Evolutionary conservation across 2,797 vertebrate genomes (phyloP).

Genomic region (Halcyon badia): DNA sequence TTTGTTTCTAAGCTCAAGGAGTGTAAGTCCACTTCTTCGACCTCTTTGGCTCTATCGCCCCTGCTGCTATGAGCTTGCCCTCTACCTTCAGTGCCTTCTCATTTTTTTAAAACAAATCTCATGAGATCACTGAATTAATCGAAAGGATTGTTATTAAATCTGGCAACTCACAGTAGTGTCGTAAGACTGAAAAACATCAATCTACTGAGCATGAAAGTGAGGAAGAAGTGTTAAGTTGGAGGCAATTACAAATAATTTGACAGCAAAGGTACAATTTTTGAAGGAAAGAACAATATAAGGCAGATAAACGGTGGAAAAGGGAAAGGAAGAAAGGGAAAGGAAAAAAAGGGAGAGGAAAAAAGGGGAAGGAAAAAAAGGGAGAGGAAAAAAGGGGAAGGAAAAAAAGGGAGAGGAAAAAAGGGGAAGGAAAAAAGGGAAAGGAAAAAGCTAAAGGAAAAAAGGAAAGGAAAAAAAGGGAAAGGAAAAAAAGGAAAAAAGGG

Average conservation of each 20-base stretch:
- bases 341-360: background rate
- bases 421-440: too few relatives aligned
- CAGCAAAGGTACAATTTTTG: background rate
- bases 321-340: background rate
- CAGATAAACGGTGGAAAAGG: background rate
- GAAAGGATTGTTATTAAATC: conserved; percentile 31
- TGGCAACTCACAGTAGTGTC: background rate
- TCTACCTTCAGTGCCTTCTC: background rate
- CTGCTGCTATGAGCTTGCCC: background rate
- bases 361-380: background rate
- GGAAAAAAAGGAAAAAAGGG: too few relatives aligned
- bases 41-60: background rate
- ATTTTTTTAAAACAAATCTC: background rate
- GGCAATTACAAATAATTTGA: conserved; percentile 30
- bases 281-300: background rate
- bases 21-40: background rate
- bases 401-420: too few relatives aligned
- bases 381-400: too few relatives aligned
- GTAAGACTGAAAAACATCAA: background rate
- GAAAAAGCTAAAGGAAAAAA: background rate
- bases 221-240: background rate
- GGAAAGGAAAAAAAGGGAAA: background rate
- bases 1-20: background rate
- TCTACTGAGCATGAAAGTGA: background rate
- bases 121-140: background rate